Base-by-base conservation (phyloP, 2,113 vertebrate species). In the Tragulus kanchil region DNA sequence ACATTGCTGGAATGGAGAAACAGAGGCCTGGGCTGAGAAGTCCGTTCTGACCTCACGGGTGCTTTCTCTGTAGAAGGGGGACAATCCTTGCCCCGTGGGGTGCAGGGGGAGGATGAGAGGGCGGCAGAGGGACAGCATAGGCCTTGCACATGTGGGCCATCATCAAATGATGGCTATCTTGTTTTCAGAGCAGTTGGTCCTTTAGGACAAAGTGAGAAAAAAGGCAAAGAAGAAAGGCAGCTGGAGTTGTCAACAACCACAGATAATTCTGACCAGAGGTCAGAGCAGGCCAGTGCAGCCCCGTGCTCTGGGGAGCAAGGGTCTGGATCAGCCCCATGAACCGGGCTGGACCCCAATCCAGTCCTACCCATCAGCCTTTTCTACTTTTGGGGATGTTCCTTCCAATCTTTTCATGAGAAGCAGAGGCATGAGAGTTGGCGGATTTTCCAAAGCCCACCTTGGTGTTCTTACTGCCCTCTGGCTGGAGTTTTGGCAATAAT, bases 1-100 rank as follows among this genome's bases (percentile, higher is more conserved):
- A 48, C 26, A 1, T 6, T 0, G 0, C 75, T 42, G 23, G 42
- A 31, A 48, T 19, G 56, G n/a, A 73, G 64, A 31, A 5, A 5
- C 26, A n/a, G 13, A 62, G 94, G 59, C 75, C 13, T 36, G 52
- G 69, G 36, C 25, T 3, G n/a, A n/a, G 56, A 50, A 83, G 21
- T 3, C 1, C 5, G 15, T 15, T 54, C 71, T 6, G 73, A 79
- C 45, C 83, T 83, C 31, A 10, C 4, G 17, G 61, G 17, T 8
- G 21, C 28, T 64, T 85, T 48, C 56, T 85, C 11, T 6, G 23
- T 4, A 50, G 64, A n/a, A 12, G 2, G 26, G 19, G 19, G 50
- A 59, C 15, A 31, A 8, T 0, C 3, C 25, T 42, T 19, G 19
- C 45, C 54, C 81, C 5, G 1, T 0, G 0, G n/a, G 21, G 15